Evolutionary conservation across 2,113 vertebrate species (phyloP).

Genomic region (Blennius ocellaris): DNA sequence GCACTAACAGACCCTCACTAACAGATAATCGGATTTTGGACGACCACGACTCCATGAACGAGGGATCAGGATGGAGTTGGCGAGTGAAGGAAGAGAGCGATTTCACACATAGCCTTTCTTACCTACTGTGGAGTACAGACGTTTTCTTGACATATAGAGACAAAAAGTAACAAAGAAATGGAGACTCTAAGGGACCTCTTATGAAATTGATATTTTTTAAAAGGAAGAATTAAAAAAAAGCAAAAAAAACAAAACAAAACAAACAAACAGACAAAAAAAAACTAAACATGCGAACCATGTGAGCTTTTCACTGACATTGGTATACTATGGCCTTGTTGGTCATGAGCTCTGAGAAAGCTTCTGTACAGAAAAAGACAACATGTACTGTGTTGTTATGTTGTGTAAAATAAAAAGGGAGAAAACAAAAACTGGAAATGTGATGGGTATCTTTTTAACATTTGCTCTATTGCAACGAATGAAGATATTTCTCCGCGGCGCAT

Average conservation of each 20-base stretch:
- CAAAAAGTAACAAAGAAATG: conserved; percentile 39
- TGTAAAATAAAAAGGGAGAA: conserved; percentile 90
- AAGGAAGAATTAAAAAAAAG: conserved; percentile 72
- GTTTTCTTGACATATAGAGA: conserved; percentile 80
- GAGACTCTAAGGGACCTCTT: conserved; percentile 83
- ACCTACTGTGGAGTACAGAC: conserved; percentile 70
- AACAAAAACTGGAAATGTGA: conserved; percentile 64
- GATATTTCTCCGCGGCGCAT: too few species aligned
- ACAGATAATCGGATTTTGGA: conserved; percentile 60
- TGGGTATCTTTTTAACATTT: conserved; percentile 54
- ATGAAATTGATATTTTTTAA: conserved; percentile 92
- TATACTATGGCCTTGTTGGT: conserved; percentile 83
- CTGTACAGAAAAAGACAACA: conserved; percentile 91
- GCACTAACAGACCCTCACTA: conserved; percentile 76
- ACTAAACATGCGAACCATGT: conserved; percentile 63
- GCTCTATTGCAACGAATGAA: too few species aligned
- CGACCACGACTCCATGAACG: conserved; percentile 18
- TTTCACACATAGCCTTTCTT: conserved; percentile 89
- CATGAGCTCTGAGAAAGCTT: conserved; percentile 81
- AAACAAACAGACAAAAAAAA: too few species aligned
- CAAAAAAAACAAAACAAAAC: conserved; percentile 54
- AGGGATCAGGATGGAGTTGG: conserved; percentile 40
- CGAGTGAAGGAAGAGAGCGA: conserved; percentile 59
- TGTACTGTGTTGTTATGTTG: conserved; percentile 91
- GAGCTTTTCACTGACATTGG: conserved; percentile 86